Evolutionary conservation across 2,888 invertebrate species (phyloP), one percentile per base, ranked within the genome.

Genomic region (Allygus modestus): DNA sequence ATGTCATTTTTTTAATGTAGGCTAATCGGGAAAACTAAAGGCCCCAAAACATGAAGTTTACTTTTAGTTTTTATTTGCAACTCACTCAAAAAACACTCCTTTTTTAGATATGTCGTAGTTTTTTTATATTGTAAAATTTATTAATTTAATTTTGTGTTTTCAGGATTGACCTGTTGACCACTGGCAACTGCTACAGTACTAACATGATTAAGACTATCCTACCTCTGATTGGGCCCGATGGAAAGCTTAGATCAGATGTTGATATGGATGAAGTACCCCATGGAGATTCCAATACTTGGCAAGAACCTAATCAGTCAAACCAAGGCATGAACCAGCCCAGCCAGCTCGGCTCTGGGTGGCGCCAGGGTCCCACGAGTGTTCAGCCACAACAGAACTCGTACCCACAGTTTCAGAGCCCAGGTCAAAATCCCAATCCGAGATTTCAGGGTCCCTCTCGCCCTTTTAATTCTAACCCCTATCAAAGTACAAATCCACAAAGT

Each of bases 151-250:
- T n/a, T n/a, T n/a, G n/a, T 46, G 11, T 46, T 58, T 58, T 23
- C 58, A 58, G 58, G 23, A 58, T 58, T 23, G 58, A 58, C 23
- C 58, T 58, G 58, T 12, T 58, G 58, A 58, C 58, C 7, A 7
- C 58, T 2, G 58, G 58, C 23, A 58, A 58, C 17, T n/a, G 2
- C 58, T 58, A 58, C 58, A 58, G 58, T n/a, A 11, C 58, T 20
- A 58, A 58, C 12, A 58, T 58, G 58, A 58, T 58, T 4, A 58
- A 58, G 58, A 58, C 58, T 12, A 58, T 58, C 46, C 17, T 46
- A 23, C 58, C 9, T 1, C 2, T 2, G 58, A 4, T 23, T 58
- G 58, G 58, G 46, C 17, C 46, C 12, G 46, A 46, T 46, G 46
- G 46, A 46, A 46, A 46, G 1, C 12, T 46, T 46, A 17, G 2